phyloP scores from a whole-genome alignment of 2,113 vertebrate genomes.

The Mirza zaza region DNA sequence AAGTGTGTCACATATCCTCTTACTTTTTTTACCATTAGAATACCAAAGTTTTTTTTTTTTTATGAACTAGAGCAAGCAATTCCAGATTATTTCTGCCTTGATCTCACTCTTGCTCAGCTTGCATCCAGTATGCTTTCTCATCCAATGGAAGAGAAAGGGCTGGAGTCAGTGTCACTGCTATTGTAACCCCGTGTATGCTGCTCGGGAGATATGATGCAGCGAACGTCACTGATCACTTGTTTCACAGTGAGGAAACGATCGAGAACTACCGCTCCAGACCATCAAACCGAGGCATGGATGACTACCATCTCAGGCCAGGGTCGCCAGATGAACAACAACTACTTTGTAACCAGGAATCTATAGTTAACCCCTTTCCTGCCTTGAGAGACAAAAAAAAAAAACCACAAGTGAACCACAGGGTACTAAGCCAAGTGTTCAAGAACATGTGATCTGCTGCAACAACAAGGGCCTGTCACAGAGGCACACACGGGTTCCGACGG shows the following conservation, averaged over 20 bases:
- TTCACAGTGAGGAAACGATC: not conserved
- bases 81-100: not conserved
- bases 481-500: not conserved
- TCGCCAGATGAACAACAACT: not conserved
- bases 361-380: not conserved
- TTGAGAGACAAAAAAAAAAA: not conserved
- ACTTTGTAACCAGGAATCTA: not conserved
- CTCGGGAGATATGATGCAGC: not conserved
- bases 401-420: not conserved
- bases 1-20: not conserved
- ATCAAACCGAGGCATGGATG: not conserved
- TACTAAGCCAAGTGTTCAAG: not conserved
- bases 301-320: not conserved
- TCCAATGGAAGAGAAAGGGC: not conserved
- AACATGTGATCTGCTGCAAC: not conserved
- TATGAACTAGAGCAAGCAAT: not conserved
- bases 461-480: not conserved
- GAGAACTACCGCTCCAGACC: not conserved
- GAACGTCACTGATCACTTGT: not conserved
- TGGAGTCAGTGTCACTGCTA: not conserved
- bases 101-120: not conserved
- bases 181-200: not conserved
- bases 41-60: not conserved
- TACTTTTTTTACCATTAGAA: not conserved
- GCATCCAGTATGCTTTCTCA: not conserved